Conservation (phyloP, 2,797 vertebrate species). For the Malacoraja senta region DNA sequence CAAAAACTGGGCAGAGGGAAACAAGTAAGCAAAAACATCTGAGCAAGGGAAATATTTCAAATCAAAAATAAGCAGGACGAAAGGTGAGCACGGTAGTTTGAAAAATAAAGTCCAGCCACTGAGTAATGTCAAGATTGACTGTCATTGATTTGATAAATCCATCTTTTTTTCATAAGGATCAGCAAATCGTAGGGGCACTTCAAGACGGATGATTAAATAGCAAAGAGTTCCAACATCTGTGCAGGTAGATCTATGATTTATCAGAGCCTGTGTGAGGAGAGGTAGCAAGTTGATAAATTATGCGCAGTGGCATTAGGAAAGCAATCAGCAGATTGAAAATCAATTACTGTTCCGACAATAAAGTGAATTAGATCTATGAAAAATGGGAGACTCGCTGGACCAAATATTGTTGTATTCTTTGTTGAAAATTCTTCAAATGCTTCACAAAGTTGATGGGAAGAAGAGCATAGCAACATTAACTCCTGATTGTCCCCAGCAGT, state of each 20-base stretch:
- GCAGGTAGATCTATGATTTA: not conserved
- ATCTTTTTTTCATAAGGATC: not conserved
- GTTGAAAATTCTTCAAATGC: not conserved
- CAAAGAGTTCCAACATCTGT: not conserved
- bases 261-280: not conserved
- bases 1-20: not conserved
- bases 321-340: not conserved
- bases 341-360: not conserved
- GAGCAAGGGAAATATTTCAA: not conserved
- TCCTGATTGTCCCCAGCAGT: not conserved
- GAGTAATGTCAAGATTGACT: not conserved
- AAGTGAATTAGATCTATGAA: not conserved
- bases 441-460: not conserved
- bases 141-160: not conserved
- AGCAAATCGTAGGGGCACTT: not conserved
- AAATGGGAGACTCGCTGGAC: not conserved
- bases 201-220: conserved; percentile 18
- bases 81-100: not conserved
- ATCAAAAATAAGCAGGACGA: not conserved
- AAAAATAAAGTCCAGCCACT: not conserved
- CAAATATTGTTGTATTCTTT: not conserved
- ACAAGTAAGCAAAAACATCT: not conserved
- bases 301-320: not conserved
- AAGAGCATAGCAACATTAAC: not conserved
- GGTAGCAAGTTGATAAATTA: not conserved